A percentile compares a stretch with the other conserved stretches of the same genome.
These are phyloP conservation scores for Zaprionus kolodkinae DNA, from an alignment of 1,140 invertebrate species.

Conservation along the genomic window DNA sequence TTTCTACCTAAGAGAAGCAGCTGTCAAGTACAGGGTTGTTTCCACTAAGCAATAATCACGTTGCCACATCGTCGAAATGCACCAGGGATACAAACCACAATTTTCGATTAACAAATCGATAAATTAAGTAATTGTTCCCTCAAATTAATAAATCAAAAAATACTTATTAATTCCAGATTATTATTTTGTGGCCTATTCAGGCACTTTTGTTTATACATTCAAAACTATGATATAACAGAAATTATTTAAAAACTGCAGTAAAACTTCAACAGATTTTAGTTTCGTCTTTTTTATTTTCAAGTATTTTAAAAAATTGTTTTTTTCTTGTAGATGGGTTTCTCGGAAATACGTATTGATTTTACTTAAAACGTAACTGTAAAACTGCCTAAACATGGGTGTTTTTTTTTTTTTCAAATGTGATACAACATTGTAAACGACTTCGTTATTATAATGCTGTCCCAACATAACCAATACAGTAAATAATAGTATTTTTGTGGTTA, in stretches of 20 bases:
- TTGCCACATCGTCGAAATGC: not conserved
- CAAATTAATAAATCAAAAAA: too few relatives aligned
- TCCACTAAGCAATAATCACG: constrained; percentile 24
- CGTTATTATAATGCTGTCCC: constrained; percentile 8
- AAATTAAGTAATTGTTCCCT: too few relatives aligned
- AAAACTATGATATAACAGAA: too few relatives aligned
- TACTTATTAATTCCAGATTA: too few relatives aligned
- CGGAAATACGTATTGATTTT: constrained; percentile 52
- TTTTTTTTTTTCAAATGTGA: constrained; percentile 34
- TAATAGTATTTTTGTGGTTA: constrained; percentile 57
- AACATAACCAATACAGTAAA: constrained; percentile 53
- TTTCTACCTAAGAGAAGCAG: constrained; percentile 70
- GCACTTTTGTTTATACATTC: too few relatives aligned
- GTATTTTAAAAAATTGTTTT: constrained; percentile 60
- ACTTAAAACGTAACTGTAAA: constrained; percentile 62
- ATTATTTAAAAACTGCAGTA: not conserved
- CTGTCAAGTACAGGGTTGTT: constrained; percentile 54
- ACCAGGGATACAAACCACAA: not conserved
- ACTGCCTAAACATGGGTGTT: constrained; percentile 58
- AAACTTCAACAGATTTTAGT: constrained; percentile 15
- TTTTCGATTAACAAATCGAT: constrained; percentile 11
- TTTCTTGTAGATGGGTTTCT: constrained; percentile 56
- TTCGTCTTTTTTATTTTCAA: constrained; percentile 62
- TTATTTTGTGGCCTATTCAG: too few relatives aligned
- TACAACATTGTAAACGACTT: constrained; percentile 34